Conservation (phyloP, 1,140 invertebrate genomes). For the Euglossa dilemma region DNA sequence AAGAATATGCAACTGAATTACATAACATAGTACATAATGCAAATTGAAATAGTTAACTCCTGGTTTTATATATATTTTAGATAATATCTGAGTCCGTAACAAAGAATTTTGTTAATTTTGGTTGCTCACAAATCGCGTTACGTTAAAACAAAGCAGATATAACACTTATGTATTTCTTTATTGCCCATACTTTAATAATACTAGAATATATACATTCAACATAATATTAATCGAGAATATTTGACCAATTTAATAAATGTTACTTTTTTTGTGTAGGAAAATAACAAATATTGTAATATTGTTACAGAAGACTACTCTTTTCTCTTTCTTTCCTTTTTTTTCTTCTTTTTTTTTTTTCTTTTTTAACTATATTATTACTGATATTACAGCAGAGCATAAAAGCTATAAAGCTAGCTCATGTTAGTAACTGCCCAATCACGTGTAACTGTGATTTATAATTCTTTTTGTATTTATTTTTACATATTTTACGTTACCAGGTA, state of each 20-base stretch:
- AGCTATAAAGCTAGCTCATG: slow-evolving; percentile 33
- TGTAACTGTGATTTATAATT: slow-evolving; percentile 55
- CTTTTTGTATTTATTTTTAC: slow-evolving; percentile 58
- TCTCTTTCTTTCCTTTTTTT: background rate
- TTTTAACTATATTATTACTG: background rate
- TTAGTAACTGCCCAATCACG: slow-evolving; percentile 46
- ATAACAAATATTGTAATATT: background rate
- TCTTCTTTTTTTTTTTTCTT: too few species aligned
- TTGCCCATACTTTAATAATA: slow-evolving; percentile 17
- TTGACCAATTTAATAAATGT: slow-evolving; percentile 37
- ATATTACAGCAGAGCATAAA: slow-evolving; percentile 13
- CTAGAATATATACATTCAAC: slow-evolving; percentile 19
- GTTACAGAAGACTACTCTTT: background rate
- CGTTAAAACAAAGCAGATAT: slow-evolving; percentile 2
- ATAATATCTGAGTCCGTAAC: slow-evolving; percentile 19
- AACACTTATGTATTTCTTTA: slow-evolving; percentile 35
- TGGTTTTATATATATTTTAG: slow-evolving; percentile 36
- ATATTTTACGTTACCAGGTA: slow-evolving; percentile 43
- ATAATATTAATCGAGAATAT: slow-evolving; percentile 13
- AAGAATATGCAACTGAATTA: slow-evolving; percentile 3
- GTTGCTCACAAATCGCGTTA: slow-evolving; percentile 11
- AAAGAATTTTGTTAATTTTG: slow-evolving; percentile 15
- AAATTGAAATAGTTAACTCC: slow-evolving; percentile 23
- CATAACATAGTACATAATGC: slow-evolving; percentile 16
- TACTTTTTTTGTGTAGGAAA: slow-evolving; percentile 20